A percentile compares a stretch with the other conserved stretches of the same genome.
Conservation (phyloP, 2,888 invertebrate genomes). For the Monopis laevigella region DNA sequence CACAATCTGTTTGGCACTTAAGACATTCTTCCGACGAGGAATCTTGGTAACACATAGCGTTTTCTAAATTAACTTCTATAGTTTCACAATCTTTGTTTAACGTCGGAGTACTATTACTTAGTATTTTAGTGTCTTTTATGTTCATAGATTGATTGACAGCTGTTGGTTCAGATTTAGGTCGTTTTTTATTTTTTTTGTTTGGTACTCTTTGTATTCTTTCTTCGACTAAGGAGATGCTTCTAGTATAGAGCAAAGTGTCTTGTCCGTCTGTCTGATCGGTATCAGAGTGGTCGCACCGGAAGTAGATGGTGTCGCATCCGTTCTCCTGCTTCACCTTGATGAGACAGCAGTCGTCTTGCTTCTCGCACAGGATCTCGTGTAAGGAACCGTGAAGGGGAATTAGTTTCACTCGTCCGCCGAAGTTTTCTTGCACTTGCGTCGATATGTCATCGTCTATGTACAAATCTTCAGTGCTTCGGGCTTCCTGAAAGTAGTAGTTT, state of each 20-base stretch:
- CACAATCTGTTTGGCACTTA: constrained; percentile 37
- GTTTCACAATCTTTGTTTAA: constrained; percentile 31
- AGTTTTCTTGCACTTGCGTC: constrained; percentile 53
- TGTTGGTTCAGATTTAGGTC: constrained; percentile 35
- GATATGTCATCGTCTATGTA: constrained; percentile 66
- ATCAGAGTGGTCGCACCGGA: constrained; percentile 49
- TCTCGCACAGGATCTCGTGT: constrained; percentile 58
- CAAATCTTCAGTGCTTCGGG: constrained; percentile 62
- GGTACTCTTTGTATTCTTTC: constrained; percentile 46
- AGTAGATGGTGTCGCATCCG: constrained; percentile 53
- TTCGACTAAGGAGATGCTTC: constrained; percentile 50
- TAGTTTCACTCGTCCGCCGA: constrained; percentile 48
- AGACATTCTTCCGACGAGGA: constrained; percentile 56
- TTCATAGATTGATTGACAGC: constrained; percentile 18
- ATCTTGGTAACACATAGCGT: constrained; percentile 49
- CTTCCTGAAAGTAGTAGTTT: too few relatives aligned
- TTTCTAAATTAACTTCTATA: constrained; percentile 52
- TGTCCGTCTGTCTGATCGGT: constrained; percentile 44
- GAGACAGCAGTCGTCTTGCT: constrained; percentile 57
- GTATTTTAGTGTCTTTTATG: constrained; percentile 30
- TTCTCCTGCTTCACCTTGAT: constrained; percentile 55
- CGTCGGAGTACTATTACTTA: constrained; percentile 49
- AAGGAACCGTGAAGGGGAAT: constrained; percentile 53
- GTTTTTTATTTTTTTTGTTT: constrained; percentile 36
- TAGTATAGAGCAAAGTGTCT: constrained; percentile 51